Evolutionary conservation across 2,888 invertebrate genomes (phyloP), one percentile per base, ranked within the genome.

Genomic region (Julus scanicus): DNA sequence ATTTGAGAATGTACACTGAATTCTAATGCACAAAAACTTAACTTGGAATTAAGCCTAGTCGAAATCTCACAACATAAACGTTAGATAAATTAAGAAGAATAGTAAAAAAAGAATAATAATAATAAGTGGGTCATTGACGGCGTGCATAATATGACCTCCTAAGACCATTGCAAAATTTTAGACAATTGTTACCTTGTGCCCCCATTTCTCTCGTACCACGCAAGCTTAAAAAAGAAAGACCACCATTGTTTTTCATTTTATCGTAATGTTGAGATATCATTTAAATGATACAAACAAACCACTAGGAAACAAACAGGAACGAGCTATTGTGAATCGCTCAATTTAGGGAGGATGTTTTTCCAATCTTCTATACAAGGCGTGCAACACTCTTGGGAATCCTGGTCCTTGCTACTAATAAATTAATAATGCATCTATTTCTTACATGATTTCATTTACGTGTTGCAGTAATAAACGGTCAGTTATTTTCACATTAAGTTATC

Each of bases 41-140:
- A n/a, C n/a, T 44, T 44, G 4, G 44, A 44, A 3, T 44, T 44
- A 44, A 44, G 3, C 44, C 6, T 6, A 44, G 6, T 6, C 44
- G 44, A 44, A 44, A 44, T 44, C 44, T 44, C 44, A 44, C n/a
- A n/a, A n/a, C n/a, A n/a, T n/a, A n/a, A n/a, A n/a, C n/a, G 44
- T 44, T 44, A 4, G 17, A 57, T 17, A 57, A 57, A 17, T 15
- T 57, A 17, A 17, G 57, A 15, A 57, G 4, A 17, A 57, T 57
- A 17, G 57, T 17, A 63, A 63, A 44, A 53, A 80, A n/a, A n/a
- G n/a, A n/a, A n/a, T n/a, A n/a, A n/a, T n/a, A 80, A 80, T 80
- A 11, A 80, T 80, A 80, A 80, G 37, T 80, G 13, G 80, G 80
- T 80, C 80, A 80, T 80, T 80, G 80, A 80, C 80, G 80, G 80